A percentile compares a stretch with the other conserved stretches of the same genome.
phyloP scores from a whole-genome alignment of 2,797 vertebrate genomes.

The Neosilurus mollespiculum region DNA sequence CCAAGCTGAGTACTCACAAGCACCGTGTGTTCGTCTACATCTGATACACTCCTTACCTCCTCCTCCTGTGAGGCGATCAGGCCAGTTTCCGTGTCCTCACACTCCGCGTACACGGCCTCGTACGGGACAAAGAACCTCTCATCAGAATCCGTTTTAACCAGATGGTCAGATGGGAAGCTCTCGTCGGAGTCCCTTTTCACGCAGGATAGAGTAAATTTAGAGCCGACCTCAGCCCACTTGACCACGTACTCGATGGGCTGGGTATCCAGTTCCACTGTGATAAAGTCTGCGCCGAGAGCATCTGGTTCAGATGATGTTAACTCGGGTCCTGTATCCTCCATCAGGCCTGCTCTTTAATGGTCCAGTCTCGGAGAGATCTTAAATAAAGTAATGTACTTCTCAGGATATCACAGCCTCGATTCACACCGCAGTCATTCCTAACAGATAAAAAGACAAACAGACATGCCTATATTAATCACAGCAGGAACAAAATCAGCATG shows the following conservation, averaged over 20 bases:
- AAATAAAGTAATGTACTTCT: background rate
- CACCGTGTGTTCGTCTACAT: conserved; percentile 65
- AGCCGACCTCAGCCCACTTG: conserved; percentile 76
- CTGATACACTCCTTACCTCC: conserved; percentile 71
- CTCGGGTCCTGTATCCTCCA: conserved; percentile 74
- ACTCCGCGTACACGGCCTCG: conserved; percentile 73
- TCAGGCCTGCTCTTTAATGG: conserved; percentile 39
- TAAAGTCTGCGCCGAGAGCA: conserved; percentile 74
- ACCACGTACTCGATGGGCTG: conserved; percentile 79
- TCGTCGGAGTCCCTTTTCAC: conserved; percentile 76
- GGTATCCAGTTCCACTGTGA: conserved; percentile 78
- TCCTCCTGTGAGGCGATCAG: conserved; percentile 62
- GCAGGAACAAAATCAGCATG: background rate
- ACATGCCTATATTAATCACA: conserved; percentile 19
- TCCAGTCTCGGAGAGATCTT: background rate
- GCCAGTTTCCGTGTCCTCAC: conserved; percentile 64
- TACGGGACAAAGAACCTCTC: conserved; percentile 74
- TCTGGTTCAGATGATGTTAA: conserved; percentile 71
- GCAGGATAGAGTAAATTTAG: conserved; percentile 76
- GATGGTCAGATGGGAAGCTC: conserved; percentile 61
- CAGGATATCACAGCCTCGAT: conserved; percentile 29
- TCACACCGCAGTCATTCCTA: conserved; percentile 41
- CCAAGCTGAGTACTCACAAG: conserved; percentile 63
- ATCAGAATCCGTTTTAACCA: conserved; percentile 67
- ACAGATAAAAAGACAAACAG: conserved; percentile 11